Conservation (phyloP, 92 coral and sea anemone genomes). For the Porites lobata region DNA sequence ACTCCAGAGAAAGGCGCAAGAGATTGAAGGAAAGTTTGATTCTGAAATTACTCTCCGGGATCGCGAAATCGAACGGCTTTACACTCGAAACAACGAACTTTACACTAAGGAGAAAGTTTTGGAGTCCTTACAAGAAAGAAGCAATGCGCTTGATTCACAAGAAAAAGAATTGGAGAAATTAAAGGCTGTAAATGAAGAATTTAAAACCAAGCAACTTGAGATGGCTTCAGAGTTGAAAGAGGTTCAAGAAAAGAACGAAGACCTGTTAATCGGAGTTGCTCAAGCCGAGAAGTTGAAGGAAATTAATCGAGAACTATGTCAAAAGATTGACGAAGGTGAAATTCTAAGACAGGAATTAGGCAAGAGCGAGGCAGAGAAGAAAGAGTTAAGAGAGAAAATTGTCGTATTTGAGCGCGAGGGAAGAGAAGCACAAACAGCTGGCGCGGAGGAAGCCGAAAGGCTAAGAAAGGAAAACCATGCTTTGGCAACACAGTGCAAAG, state of each 20-base stretch:
- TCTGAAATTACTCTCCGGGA: conserved; percentile 61
- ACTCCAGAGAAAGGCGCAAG: conserved; percentile 44
- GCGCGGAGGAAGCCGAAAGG: conserved; percentile 41
- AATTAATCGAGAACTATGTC: conserved; percentile 42
- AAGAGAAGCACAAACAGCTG: conserved; percentile 42
- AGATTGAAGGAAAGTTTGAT: conserved; percentile 52
- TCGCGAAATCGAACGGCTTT: conserved; percentile 83
- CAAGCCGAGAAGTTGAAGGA: conserved; percentile 62
- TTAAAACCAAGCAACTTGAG: conserved; percentile 47
- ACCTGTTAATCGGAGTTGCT: conserved; percentile 43
- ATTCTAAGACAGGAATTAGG: conserved; percentile 52
- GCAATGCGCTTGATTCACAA: conserved; percentile 19
- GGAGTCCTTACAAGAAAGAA: conserved; percentile 53
- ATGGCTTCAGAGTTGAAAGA: conserved; percentile 51
- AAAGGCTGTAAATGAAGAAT: conserved; percentile 13
- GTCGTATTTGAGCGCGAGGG: conserved; percentile 61
- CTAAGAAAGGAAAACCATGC: conserved; percentile 55
- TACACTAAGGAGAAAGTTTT: conserved; percentile 61
- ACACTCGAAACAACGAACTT: conserved; percentile 77
- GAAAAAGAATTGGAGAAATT: conserved; percentile 59
- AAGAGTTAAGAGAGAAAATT: conserved; percentile 35
- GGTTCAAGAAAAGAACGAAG: conserved; percentile 34
- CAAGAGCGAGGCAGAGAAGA: conserved; percentile 49
- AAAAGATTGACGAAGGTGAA: conserved; percentile 47
- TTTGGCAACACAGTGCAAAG: conserved; percentile 69